These are phyloP conservation scores for Parauchenoglanis punctatus DNA, from an alignment of 2,797 vertebrate genomes.

Conservation along the genomic window DNA sequence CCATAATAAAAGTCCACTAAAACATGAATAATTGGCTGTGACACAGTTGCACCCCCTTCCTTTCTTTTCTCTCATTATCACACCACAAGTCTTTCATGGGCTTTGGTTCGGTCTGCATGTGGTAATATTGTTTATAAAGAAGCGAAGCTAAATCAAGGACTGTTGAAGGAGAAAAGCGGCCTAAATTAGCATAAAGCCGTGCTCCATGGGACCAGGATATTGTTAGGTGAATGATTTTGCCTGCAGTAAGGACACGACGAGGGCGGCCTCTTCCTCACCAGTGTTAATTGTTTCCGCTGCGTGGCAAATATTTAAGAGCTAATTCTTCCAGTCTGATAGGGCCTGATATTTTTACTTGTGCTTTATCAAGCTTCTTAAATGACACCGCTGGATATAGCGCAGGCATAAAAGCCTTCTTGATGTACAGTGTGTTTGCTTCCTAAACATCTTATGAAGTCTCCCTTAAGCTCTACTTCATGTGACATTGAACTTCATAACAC, in stretches of 20 bases:
- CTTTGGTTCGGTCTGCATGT: slow-evolving; percentile 26
- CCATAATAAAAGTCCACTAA: slow-evolving; percentile 69
- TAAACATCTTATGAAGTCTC: slow-evolving; percentile 35
- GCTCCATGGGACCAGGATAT: slow-evolving; percentile 75
- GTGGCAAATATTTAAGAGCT: slow-evolving; percentile 81
- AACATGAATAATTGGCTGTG: slow-evolving; percentile 70
- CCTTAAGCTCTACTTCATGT: slow-evolving; percentile 32
- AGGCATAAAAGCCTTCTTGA: slow-evolving; percentile 12
- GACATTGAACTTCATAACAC: slow-evolving; percentile 35
- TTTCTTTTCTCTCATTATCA: slow-evolving; percentile 9
- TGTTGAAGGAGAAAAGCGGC: slow-evolving; percentile 84
- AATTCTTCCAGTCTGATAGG: slow-evolving; percentile 47
- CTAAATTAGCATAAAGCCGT: slow-evolving; percentile 90
- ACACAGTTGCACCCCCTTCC: neutral
- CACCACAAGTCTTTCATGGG: slow-evolving; percentile 4
- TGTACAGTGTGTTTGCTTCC: slow-evolving; percentile 18
- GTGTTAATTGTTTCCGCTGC: slow-evolving; percentile 85
- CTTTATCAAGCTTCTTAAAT: neutral
- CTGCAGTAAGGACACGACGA: slow-evolving; percentile 88
- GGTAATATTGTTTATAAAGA: slow-evolving; percentile 77
- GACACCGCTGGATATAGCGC: neutral
- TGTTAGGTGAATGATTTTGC: slow-evolving; percentile 83
- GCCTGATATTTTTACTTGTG: neutral
- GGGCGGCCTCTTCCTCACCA: slow-evolving; percentile 81
- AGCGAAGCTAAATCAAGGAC: slow-evolving; percentile 88